Base-by-base conservation (phyloP, 2,797 vertebrate genomes). In the Lepilemur ruficaudatus region DNA sequence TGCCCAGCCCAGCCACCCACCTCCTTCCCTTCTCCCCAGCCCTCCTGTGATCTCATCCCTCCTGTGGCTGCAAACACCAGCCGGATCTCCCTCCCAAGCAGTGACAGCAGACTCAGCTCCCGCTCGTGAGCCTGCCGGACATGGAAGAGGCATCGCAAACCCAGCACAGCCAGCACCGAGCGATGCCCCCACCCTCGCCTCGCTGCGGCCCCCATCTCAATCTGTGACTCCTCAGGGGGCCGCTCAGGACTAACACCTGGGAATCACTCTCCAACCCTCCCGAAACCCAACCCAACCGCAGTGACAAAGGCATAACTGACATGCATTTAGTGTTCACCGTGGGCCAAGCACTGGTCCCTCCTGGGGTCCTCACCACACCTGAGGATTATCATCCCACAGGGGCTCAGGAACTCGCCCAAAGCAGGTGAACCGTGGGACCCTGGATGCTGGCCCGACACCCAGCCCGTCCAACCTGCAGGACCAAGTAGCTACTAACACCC, bases 361-460 rank as follows among this genome's bases (percentile, higher is more conserved):
- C 81, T 59, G 13, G 57, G 15, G 57, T 32, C 72, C 70, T 81
- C 11, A 10, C 4, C 14, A 30, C 9, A 15, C 52, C 46, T 57
- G 15, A 73, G n/a, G 7, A 41, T 5, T 14, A 15, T 23, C 69
- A 13, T 32, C 18, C 23, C 17, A 0, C 5, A 0, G 0, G 28
- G 28, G 35, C 22, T n/a, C 35, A 13, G 38, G 30, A 25, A 13
- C 65, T 20, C 41, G 28, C 63, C 59, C 41, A 32, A 61, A 32
- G 50, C 1, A 10, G 82, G 63, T 12, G 70, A 28, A 25, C 11
- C 0, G 0, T 0, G 0, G 63, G 67, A 59, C 20, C 59, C 55
- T 32, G 52, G 52, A 41, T 3, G 1, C 13, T 41, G 65, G 20
- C 43, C 55, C 65, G 78, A 9, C 1, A 0, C 6, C 6, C 17